These are phyloP conservation scores for Tanytarsus gracilentus DNA, from an alignment of 2,888 invertebrate genomes.

Conservation along the genomic window DNA sequence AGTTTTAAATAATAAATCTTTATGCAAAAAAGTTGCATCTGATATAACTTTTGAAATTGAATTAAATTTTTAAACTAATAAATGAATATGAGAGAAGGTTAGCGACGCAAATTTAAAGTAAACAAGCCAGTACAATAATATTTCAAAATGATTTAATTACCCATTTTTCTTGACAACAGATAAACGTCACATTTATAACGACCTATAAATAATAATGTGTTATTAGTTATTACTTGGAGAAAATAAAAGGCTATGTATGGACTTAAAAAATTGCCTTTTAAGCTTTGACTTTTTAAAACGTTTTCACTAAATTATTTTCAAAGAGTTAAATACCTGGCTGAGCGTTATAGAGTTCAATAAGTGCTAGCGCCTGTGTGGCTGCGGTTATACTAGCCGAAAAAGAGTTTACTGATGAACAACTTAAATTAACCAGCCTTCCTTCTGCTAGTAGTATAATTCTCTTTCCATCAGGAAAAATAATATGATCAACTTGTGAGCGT, in stretches of 20 bases:
- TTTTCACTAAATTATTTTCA: too few relatives aligned
- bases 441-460: constrained; percentile 88
- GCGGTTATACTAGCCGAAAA: constrained; percentile 98
- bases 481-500: constrained; percentile 94
- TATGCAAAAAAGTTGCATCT: too few relatives aligned
- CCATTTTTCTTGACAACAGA: constrained; percentile 96
- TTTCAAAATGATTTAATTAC: constrained; percentile 44
- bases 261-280: too few relatives aligned
- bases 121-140: neutral
- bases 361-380: constrained; percentile 90
- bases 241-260: too few relatives aligned
- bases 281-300: too few relatives aligned
- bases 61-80: too few relatives aligned
- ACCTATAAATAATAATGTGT: too few relatives aligned
- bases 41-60: too few relatives aligned
- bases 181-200: constrained; percentile 97
- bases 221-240: too few relatives aligned
- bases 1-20: too few relatives aligned
- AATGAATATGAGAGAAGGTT: neutral
- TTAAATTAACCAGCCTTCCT: constrained; percentile 90
- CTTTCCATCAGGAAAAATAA: constrained; percentile 97
- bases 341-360: constrained; percentile 95
- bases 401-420: constrained; percentile 94
- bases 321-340: too few relatives aligned
- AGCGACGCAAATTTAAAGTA: neutral